Evolutionary conservation across 1,140 invertebrate species (phyloP), one percentile per base, ranked within the genome.

Genomic region (Papilio glaucus): DNA sequence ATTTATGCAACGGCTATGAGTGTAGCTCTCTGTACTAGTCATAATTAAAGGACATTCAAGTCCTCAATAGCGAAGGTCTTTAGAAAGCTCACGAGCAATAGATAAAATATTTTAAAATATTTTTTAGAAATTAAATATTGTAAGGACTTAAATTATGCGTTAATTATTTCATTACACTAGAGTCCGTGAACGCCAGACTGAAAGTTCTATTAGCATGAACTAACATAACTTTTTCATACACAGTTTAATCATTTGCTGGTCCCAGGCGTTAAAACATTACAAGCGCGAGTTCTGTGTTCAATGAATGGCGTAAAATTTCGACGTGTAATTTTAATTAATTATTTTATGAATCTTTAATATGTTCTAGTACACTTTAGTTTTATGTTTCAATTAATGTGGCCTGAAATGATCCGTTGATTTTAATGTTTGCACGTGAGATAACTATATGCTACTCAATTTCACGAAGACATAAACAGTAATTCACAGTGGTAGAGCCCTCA

Each of bases 201-300:
- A 57, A 57, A 57, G 49, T 57, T 57, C 21, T 24, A 57, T 24
- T 57, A 26, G 24, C 21, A 53, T 53, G 18, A 53, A 53, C 49
- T 53, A 53, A 26, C 18, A 26, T 4, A 57, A 57, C 49, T 57
- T 57, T 57, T 57, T 57, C 21, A 57, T 57, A 57, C 49, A 26
- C 21, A 57, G 18, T 57, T 57, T 24, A 12, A 18, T 10, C 49
- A 57, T 57, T 57, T 57, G 49, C 21, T 15, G 7, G 13, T 57
- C 49, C 12, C 21, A n/a, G 9, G 49, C 6, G 49, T 57, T 57
- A 18, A 10, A 3, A 15, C 18, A 26, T 45, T 45, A 45, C 42
- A 45, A 45, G 18, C 15, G n/a, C 8, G 15, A 45, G 42, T 57
- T 4, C n/a, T n/a, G 9, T 53, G 29, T 33, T 33, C 2, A 33